Base-by-base conservation (phyloP, 2,888 invertebrate genomes). In the Archips crataeganus region DNA sequence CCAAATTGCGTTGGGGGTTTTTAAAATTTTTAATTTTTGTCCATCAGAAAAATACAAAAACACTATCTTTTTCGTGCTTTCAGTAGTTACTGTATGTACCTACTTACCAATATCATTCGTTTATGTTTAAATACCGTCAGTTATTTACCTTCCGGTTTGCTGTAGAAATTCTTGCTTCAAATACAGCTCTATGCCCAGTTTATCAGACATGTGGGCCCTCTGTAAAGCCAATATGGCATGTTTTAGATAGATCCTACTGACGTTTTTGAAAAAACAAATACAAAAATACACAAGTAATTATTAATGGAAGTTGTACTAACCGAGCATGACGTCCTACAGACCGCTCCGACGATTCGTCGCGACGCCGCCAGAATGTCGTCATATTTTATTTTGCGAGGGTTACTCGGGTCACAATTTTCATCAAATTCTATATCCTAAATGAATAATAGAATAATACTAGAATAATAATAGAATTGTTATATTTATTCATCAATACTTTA, bases 161-260 rank as follows among this genome's bases (percentile, higher is more conserved):
- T 99, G 99, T 42, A 98, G 94, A 86, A 98, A 98, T 88, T 99
- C 99, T 87, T 98, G 98, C 92, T 99, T 99, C 82, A 99, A 93
- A 88, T 96, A 99, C 76, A 99, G 90, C 70, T 99, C 97, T 96
- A 99, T 97, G 64, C 97, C 97, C 65, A 97, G 96, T 69, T 95
- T 87, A 9, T 96, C 95, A 0, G 98, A 98, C 88, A 98, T 88
- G 93, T 86, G 96, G 0, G 98, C 98, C 92, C 93, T 96, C 98
- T 99, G 87, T 42, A 79, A 81, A 78, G 65, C n/a, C 13, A 73
- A 70, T 5, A 74, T 49, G 62, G 39, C 39, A 23, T 8, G 13
- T 15, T 51, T 51, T 15, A 8, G 23, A 2, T 51, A 15, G 6
- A 5, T 51, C 3, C 8, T 6, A 13, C 15, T n/a, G 39, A 4